Percentiles rank a stretch among this genome's conserved stretches.
Evolutionary conservation across 2,888 invertebrate genomes (phyloP).

Genomic region (Serrognathus titanus): DNA sequence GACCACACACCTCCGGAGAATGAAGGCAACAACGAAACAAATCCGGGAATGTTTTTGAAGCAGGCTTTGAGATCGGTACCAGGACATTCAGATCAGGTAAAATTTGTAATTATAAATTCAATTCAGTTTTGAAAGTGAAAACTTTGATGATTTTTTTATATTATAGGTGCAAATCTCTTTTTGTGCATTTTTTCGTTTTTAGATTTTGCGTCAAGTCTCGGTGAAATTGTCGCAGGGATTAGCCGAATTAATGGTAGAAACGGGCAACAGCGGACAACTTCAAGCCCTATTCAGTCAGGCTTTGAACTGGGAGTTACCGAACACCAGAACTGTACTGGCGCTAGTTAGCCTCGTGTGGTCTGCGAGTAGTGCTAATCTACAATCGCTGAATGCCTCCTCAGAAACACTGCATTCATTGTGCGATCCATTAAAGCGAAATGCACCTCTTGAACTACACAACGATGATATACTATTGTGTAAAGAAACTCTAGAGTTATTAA

Average conservation of each 20-base stretch:
- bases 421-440: conserved; percentile 60
- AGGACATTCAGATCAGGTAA: conserved; percentile 79
- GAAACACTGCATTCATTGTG: conserved; percentile 64
- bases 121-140: neutral
- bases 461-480: conserved; percentile 60
- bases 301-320: conserved; percentile 67
- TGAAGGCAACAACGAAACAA: conserved; percentile 42
- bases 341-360: conserved; percentile 78
- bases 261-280: conserved; percentile 40
- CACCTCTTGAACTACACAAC: conserved; percentile 49
- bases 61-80: conserved; percentile 83
- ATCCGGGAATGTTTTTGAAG: conserved; percentile 59
- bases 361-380: conserved; percentile 66
- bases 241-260: conserved; percentile 58
- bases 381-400: conserved; percentile 56
- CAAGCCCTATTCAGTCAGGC: conserved; percentile 57
- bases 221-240: conserved; percentile 78
- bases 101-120: neutral
- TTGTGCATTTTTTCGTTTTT: conserved; percentile 8
- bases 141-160: neutral
- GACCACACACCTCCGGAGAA: conserved; percentile 45
- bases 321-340: conserved; percentile 68
- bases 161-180: neutral
- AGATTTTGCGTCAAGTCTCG: conserved; percentile 71
- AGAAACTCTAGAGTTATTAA: conserved; percentile 89